Conservation (phyloP, 2,113 vertebrate species). For the Anser brachyrhynchus region DNA sequence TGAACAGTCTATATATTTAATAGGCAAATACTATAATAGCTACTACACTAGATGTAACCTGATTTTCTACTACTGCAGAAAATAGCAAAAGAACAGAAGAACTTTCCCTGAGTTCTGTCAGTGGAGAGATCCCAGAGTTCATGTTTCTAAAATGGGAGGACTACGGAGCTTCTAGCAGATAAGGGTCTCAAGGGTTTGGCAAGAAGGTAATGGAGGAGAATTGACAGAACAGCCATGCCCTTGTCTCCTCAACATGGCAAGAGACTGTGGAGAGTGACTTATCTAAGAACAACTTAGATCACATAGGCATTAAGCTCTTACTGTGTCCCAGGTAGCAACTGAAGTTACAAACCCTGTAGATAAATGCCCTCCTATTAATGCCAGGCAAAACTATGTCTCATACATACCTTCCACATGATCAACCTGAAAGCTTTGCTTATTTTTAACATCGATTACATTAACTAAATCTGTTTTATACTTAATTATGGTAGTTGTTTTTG, state of each 20-base stretch:
- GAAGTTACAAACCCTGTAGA: neutral
- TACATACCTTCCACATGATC: neutral
- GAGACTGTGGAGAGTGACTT: neutral
- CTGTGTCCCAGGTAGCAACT: neutral
- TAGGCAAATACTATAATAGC: neutral
- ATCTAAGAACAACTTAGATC: neutral
- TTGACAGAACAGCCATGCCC: neutral
- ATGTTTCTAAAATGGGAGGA: neutral
- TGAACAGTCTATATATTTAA: neutral
- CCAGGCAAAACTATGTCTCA: neutral
- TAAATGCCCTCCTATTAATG: neutral
- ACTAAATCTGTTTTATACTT: neutral
- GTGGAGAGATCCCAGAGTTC: neutral
- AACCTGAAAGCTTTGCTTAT: neutral
- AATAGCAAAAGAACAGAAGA: neutral
- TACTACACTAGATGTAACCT: neutral
- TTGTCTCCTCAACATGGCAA: neutral
- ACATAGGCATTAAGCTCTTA: neutral
- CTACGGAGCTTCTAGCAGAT: neutral
- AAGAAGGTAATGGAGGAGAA: neutral
- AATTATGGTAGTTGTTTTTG: neutral
- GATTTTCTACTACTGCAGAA: neutral
- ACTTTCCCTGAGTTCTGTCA: neutral
- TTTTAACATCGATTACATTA: neutral
- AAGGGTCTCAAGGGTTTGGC: neutral